Conservation (phyloP, 2,888 invertebrate genomes). For the Theodoxus fluviatilis region DNA sequence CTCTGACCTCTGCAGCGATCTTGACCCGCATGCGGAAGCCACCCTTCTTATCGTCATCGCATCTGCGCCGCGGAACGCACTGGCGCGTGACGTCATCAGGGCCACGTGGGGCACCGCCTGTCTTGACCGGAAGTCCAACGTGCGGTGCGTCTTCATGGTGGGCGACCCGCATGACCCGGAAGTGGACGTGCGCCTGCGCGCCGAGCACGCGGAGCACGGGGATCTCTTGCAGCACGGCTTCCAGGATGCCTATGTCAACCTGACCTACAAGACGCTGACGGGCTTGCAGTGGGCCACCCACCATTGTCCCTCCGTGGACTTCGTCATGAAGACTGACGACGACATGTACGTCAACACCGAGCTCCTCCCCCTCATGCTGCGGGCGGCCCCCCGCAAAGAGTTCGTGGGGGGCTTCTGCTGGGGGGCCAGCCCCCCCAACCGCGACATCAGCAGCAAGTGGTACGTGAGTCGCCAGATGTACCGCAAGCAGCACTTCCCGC, state of each 20-base stretch:
- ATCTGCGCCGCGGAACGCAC: slow-evolving; percentile 34
- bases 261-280: slow-evolving; percentile 49
- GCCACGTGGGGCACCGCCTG: slow-evolving; percentile 45
- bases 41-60: slow-evolving; percentile 42
- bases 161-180: slow-evolving; percentile 28
- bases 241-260: slow-evolving; percentile 45
- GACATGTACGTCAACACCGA: slow-evolving; percentile 49
- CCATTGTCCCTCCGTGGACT: slow-evolving; percentile 39
- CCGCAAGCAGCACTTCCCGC: slow-evolving; percentile 21
- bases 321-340: slow-evolving; percentile 58
- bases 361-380: slow-evolving; percentile 40
- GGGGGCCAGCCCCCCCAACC: slow-evolving; percentile 43
- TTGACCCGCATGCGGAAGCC: too few species aligned
- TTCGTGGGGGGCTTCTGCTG: slow-evolving; percentile 51
- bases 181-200: slow-evolving; percentile 15
- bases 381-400: slow-evolving; percentile 34
- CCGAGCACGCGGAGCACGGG: slow-evolving; percentile 36
- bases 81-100: slow-evolving; percentile 38
- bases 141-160: slow-evolving; percentile 41
- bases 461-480: slow-evolving; percentile 44
- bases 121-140: slow-evolving; percentile 24
- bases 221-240: slow-evolving; percentile 46
- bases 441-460: slow-evolving; percentile 47
- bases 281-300: slow-evolving; percentile 40
- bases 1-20: too few species aligned